These are phyloP conservation scores for Montifringilla adamsi DNA, from an alignment of 2,113 vertebrate species.

Conservation along the genomic window DNA sequence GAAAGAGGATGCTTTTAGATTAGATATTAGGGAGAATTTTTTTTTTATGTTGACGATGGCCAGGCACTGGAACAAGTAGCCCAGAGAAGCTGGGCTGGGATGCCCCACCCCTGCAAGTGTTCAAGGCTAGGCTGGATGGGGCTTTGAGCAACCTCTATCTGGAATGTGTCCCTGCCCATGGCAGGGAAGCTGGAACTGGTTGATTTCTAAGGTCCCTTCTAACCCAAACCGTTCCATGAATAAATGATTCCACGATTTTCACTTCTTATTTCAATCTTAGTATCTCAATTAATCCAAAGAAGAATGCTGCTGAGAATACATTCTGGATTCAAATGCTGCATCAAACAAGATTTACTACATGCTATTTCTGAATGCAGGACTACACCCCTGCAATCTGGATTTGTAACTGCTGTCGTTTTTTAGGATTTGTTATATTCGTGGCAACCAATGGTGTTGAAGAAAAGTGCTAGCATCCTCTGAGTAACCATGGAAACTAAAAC, in stretches of 20 bases:
- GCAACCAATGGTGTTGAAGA: neutral
- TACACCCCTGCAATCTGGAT: neutral
- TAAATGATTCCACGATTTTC: neutral
- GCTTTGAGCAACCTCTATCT: neutral
- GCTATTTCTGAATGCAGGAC: neutral
- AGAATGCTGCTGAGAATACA: neutral
- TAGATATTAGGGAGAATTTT: neutral
- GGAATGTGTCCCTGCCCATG: neutral
- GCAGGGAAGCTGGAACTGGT: neutral
- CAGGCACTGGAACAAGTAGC: neutral
- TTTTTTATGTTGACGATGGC: neutral
- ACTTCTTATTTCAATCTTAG: neutral
- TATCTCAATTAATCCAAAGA: neutral
- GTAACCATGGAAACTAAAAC: constrained; percentile 35
- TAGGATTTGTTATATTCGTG: constrained; percentile 9
- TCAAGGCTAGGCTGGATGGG: neutral
- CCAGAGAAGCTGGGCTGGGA: neutral
- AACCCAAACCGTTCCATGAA: neutral
- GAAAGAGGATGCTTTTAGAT: neutral
- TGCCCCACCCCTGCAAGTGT: neutral
- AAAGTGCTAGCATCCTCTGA: neutral
- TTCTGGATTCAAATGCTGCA: neutral
- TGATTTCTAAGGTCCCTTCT: neutral
- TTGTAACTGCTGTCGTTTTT: neutral
- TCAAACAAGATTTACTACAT: neutral